phyloP scores from a whole-genome alignment of 2,113 vertebrate species.

The Dipodomys stephensi region DNA sequence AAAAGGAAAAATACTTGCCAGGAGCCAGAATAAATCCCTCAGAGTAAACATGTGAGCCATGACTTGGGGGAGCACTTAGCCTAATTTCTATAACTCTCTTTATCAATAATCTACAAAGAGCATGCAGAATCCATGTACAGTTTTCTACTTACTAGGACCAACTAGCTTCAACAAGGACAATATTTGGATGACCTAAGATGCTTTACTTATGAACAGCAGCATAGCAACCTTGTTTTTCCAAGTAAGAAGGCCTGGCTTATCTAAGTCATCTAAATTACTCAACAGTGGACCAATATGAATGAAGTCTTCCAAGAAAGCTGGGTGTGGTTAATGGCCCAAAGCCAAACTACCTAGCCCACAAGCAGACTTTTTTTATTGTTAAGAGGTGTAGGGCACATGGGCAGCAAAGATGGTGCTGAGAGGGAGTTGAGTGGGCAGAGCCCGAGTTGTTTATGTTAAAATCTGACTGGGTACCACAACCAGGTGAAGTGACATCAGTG shows the following conservation, averaged over 20 bases:
- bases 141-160: neutral
- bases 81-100: slow-evolving; percentile 52
- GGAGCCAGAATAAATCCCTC: slow-evolving; percentile 75
- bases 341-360: slow-evolving; percentile 40
- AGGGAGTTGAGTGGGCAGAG: no score
- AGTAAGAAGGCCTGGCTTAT: neutral
- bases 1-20: slow-evolving; percentile 61
- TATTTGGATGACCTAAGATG: neutral
- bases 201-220: slow-evolving; percentile 20
- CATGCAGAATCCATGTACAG: neutral
- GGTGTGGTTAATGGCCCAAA: slow-evolving; percentile 40
- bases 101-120: slow-evolving; percentile 37
- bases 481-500: no score
- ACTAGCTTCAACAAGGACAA: neutral
- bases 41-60: slow-evolving; percentile 78
- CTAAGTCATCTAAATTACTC: neutral
- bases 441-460: no score
- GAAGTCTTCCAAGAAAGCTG: slow-evolving; percentile 65
- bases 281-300: neutral
- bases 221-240: neutral
- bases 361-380: slow-evolving; percentile 31
- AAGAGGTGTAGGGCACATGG: neutral
- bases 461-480: no score
- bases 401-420: no score
- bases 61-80: slow-evolving; percentile 58